Evolutionary conservation across 2,888 invertebrate genomes (phyloP), one percentile per base, ranked within the genome.

Genomic region (Cryptus viduatorius): DNA sequence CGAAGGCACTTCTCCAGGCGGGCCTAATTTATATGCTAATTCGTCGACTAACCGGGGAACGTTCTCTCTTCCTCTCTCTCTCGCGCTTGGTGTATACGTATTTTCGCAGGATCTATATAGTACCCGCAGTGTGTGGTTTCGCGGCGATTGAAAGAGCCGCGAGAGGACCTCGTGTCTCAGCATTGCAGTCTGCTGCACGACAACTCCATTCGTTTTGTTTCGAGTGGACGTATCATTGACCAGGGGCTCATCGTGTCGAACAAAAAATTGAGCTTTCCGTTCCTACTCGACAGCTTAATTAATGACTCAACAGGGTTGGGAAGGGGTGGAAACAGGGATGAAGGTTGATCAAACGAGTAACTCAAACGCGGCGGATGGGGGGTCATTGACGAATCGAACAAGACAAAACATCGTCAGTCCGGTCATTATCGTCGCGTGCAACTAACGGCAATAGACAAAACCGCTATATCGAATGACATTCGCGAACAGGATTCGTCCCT

Each of bases 11-110:
- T 69, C 72, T 73, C 77, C 72, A 77, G 83, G 83, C 86, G 85
- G 86, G 88, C 91, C 91, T 92, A 92, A 92, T 92, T 92, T 92
- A 92, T 92, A 92, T 92, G 92, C 90, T 92, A 92, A 92, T 92
- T 86, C 85, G 42, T 59, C 68, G 87, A 87, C 86, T 85, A 87
- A 90, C 88, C 87, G 72, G 87, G 86, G 80, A 87, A 59, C 79
- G 76, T 67, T 76, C 83, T 67, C 72, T 48, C 16, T 80, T 29
- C 42, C 80, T 73, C 50, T 76, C 72, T 76, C 83, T 67, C 19
- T 67, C 1, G 42, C 80, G 67, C 67, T 76, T 71, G 53, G 65
- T 65, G 48, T 71, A 71, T 68, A 46, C 56, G 53, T 12, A 12
- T 79, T 64, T 16, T 64, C 46, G 48, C 7, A 44, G 59, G 7